Conservation (phyloP, 2,888 invertebrate species). For the Ichneumon xanthorius region DNA sequence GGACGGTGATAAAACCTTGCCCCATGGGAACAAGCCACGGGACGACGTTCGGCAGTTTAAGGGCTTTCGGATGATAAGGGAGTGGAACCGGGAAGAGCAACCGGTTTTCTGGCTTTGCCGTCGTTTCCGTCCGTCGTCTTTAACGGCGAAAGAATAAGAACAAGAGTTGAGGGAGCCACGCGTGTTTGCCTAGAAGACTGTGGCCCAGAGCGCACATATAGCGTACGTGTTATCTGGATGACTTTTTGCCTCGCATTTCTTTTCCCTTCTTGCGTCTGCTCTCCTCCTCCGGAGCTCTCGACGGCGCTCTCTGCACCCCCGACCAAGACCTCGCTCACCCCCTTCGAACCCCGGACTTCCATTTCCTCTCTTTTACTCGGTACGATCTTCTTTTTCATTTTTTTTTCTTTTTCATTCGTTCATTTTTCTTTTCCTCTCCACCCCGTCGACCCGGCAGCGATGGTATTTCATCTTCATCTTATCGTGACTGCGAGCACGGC, state of each 20-base stretch:
- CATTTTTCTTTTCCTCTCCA: slow-evolving; percentile 21
- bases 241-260: slow-evolving; percentile 39
- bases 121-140: not conserved
- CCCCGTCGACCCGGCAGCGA: not conserved
- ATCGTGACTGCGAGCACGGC: not conserved
- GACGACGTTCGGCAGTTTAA: not conserved
- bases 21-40: slow-evolving; percentile 12
- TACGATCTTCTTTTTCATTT: slow-evolving; percentile 22
- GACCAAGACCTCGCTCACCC: not conserved
- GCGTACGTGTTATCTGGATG: slow-evolving; percentile 34
- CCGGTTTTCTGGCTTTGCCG: not conserved
- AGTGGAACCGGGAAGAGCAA: slow-evolving; percentile 1
- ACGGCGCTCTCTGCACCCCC: slow-evolving; percentile 4
- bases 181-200: slow-evolving; percentile 37
- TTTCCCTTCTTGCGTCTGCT: slow-evolving; percentile 2
- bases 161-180: not conserved
- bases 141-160: not conserved
- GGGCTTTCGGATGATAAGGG: slow-evolving; percentile 4
- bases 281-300: slow-evolving; percentile 16
- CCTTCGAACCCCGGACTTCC: slow-evolving; percentile 5
- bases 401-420: slow-evolving; percentile 24
- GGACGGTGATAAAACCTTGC: slow-evolving; percentile 42
- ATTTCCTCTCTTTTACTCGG: slow-evolving; percentile 52
- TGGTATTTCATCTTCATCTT: slow-evolving; percentile 54
- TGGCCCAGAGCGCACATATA: not conserved